These are phyloP conservation scores for Aviceda subcristata DNA, from an alignment of 2,113 vertebrate species.

Conservation along the genomic window DNA sequence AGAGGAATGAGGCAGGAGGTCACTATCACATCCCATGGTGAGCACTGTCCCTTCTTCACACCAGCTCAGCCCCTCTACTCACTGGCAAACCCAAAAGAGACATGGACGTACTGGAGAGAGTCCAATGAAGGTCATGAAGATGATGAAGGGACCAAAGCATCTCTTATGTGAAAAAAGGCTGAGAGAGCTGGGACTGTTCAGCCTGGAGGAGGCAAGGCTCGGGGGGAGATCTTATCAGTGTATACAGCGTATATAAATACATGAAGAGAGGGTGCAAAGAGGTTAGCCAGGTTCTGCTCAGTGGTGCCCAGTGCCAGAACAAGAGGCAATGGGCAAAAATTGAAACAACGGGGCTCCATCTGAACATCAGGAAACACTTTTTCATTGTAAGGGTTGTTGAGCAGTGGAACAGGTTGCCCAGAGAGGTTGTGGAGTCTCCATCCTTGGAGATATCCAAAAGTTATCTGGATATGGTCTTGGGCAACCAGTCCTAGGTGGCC, in stretches of 20 bases:
- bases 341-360: neutral
- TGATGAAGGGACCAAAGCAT: neutral
- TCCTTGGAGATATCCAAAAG: neutral
- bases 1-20: neutral
- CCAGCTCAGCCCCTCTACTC: neutral
- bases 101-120: neutral
- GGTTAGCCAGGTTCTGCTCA: neutral
- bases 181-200: neutral
- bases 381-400: neutral
- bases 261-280: neutral
- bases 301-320: neutral
- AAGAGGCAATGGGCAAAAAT: neutral
- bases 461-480: neutral
- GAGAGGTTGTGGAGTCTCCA: neutral
- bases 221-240: neutral
- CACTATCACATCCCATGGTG: fast-evolving
- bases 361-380: neutral
- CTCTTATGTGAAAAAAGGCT: neutral
- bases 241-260: neutral
- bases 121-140: neutral
- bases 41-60: neutral
- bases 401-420: neutral
- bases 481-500: neutral
- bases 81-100: neutral
- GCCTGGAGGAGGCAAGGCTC: neutral